Base-by-base conservation (phyloP, 1,140 invertebrate genomes). In the Drosophila burlai region DNA sequence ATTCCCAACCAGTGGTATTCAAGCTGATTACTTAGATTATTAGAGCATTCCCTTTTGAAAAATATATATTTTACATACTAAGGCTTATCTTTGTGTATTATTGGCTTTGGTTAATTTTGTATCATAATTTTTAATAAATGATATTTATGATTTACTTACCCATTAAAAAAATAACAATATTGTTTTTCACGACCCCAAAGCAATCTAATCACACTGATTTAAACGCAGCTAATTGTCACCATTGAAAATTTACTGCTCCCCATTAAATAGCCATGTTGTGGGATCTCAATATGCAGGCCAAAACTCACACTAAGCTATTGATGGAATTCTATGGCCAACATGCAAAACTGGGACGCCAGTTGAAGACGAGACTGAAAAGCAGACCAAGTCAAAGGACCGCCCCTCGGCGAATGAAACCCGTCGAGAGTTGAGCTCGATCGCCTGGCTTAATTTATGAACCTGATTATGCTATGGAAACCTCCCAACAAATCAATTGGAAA, bases 401-500 rank as follows among this genome's bases (percentile, higher is more conserved):
- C 80, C 73, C 63, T 45, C 7, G 16, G 45, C 34, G 38, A 21
- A 46, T 45, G 60, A 73, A 81, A 79, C 52, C 68, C 54, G 54
- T 55, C 21, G 34, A 40, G 54, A 55, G 54, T 18, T 6, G 15
- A 15, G 54, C 55, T 63, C 24, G 18, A n/a, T 21, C 45, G 36
- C 13, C 36, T 76, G 72, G 42, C 38, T 79, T 73, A 90, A 90
- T 90, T 81, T 84, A 89, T 89, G 85, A 76, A 58, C 71, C 78
- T 81, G 80, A 86, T 82, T 82, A 80, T 82, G 71, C 60, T 42
- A 43, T 54, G 69, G 63, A 63, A 75, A 58, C 64, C 55, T 64
- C 45, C 59, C 84, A 79, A 79, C 73, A 83, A 89, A 87, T 89
- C 84, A 89, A 84, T 87, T 83, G 80, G 15, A 42, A 73, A 71